Conservation (phyloP, 2,113 vertebrate genomes). For the Triplophysa dalaica region DNA sequence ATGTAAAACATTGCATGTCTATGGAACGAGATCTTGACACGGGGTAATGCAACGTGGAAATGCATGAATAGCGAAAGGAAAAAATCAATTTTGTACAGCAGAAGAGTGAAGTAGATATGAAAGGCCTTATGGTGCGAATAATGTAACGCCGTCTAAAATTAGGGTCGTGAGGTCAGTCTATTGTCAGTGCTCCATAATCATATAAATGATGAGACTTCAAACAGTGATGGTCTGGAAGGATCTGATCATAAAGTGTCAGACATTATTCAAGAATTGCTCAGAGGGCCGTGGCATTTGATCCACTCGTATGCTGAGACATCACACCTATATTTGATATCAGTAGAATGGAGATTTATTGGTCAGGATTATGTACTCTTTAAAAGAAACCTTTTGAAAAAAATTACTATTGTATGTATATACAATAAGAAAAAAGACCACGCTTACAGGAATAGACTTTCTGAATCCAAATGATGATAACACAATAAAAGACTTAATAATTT, state of each 20-base stretch:
- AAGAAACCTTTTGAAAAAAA: background rate
- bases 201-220: slow-evolving; percentile 49
- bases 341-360: background rate
- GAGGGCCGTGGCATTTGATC: slow-evolving; percentile 33
- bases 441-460: too few species aligned
- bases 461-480: too few species aligned
- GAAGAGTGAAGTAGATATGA: slow-evolving; percentile 60
- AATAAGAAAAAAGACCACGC: too few species aligned
- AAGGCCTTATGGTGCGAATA: slow-evolving; percentile 57
- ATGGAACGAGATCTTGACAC: slow-evolving; percentile 47
- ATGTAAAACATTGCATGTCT: slow-evolving; percentile 52
- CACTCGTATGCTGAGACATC: slow-evolving; percentile 7
- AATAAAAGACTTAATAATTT: too few species aligned
- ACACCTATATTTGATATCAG: background rate
- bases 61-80: slow-evolving; percentile 31
- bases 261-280: slow-evolving; percentile 33
- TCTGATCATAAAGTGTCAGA: slow-evolving; percentile 49
- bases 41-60: slow-evolving; percentile 51
- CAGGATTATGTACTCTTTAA: background rate
- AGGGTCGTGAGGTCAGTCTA: slow-evolving; percentile 65
- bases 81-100: slow-evolving; percentile 62
- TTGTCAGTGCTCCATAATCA: slow-evolving; percentile 56
- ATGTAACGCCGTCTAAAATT: slow-evolving; percentile 60
- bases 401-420: too few species aligned
- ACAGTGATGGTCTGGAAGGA: slow-evolving; percentile 40